Base-by-base conservation (phyloP, 2,797 vertebrate species). In the Tapera naevia region DNA sequence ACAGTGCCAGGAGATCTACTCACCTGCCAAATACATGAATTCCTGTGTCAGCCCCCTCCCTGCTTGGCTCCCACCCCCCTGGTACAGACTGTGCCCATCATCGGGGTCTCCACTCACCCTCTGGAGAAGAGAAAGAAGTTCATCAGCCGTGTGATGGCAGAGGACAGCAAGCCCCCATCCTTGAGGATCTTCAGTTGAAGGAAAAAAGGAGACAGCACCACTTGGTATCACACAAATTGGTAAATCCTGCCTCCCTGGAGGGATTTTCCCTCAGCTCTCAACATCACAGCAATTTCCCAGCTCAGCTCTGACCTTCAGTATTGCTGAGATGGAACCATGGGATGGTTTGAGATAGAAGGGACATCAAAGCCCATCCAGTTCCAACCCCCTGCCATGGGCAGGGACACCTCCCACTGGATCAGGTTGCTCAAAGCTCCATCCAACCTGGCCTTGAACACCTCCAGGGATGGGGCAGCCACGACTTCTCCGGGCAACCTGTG, bases 81-180 rank as follows among this genome's bases (percentile, higher is more conserved):
- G 8, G 0, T 7, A 1, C 0, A 2, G 71, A 17, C 17, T 3
- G 8, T 39, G 13, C 43, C 78, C 41, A 37, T 51, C 41, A 33
- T 18, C 6, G 0, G 1, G 19, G 32, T 21, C 25, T 30, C 6
- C 4, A 75, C 98, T 98, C 93, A 99, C 99, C 99, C 97, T 97
- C 98, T 97, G 87, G 98, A 97, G 97, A 99, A 99, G 54, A 99
- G 75, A 57, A 98, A 97, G 91, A 98, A 99, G 97, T 99, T 99
- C 94, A 98, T 98, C 58, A 99, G 93, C 8, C 99, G 97, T 0
- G 97, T 99, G 72, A 99, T 97, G 70, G 99, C 3, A 1, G 98
- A 97, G 19, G 99, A 98, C 54, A 99, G 97, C 61, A 98, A 66
- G 5, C 98, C 98, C 8, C 98, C 98, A 48, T 99, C 99, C 98